These are phyloP conservation scores for Sakesphorus luctuosus DNA, from an alignment of 2,113 vertebrate species.

Conservation along the genomic window DNA sequence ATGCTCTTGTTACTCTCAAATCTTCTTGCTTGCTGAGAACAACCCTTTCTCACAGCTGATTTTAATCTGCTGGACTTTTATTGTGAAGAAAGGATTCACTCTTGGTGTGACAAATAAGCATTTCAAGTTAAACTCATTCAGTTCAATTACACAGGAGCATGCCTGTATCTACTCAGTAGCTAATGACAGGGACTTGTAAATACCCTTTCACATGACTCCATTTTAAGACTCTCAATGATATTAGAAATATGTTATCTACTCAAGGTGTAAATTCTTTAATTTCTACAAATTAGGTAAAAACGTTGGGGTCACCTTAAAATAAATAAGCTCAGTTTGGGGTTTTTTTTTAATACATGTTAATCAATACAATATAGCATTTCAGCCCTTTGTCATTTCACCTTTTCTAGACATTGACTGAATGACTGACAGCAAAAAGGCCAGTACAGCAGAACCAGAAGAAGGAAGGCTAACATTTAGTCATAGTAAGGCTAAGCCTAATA, in stretches of 20 bases:
- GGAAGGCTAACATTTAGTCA: neutral
- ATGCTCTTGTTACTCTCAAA: neutral
- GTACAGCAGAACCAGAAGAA: neutral
- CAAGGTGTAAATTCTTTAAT: neutral
- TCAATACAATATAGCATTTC: neutral
- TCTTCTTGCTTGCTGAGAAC: neutral
- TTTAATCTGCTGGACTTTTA: neutral
- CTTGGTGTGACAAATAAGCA: constrained; percentile 1
- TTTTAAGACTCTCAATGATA: neutral
- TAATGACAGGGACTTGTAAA: neutral
- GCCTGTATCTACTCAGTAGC: neutral
- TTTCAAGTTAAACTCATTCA: constrained; percentile 9
- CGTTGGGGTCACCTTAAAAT: neutral
- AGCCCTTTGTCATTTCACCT: neutral
- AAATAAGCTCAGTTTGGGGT: neutral
- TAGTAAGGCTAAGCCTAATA: neutral
- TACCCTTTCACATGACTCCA: neutral
- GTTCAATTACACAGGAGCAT: neutral
- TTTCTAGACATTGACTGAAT: neutral
- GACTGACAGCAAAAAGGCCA: neutral
- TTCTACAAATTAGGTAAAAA: neutral
- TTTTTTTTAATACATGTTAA: neutral
- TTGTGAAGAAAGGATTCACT: neutral
- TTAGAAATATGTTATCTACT: neutral
- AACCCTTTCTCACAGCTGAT: neutral